phyloP scores from a whole-genome alignment of 2,113 vertebrate species.

The Halichoeres trimaculatus region DNA sequence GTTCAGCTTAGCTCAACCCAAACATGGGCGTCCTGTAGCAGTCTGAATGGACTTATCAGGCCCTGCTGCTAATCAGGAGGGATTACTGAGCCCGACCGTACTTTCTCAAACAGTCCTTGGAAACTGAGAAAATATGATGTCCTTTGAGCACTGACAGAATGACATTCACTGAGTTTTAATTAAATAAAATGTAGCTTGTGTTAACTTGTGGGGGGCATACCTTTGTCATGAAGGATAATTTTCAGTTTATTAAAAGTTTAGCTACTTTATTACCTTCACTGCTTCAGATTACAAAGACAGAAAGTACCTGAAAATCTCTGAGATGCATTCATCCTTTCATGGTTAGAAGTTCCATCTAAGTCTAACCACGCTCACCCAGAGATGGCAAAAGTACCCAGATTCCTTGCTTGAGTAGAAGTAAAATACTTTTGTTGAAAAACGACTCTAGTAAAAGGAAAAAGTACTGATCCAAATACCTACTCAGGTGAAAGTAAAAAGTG shows the following conservation, averaged over 20 bases:
- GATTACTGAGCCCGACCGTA: conserved; percentile 59
- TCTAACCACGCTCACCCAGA: too few relatives aligned
- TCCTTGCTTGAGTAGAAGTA: too few relatives aligned
- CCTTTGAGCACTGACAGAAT: conserved; percentile 13
- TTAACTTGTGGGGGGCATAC: not conserved
- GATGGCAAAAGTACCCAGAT: too few relatives aligned
- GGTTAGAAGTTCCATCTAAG: too few relatives aligned
- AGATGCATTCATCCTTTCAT: too few relatives aligned
- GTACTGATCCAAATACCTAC: too few relatives aligned
- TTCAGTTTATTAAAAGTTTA: not conserved
- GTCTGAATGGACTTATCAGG: conserved; percentile 58
- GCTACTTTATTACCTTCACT: not conserved
- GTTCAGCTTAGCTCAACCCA: conserved; percentile 64
- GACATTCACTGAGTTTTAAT: conserved; percentile 61
- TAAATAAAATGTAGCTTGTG: conserved; percentile 21
- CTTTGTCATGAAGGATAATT: conserved; percentile 6
- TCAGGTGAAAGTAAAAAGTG: too few relatives aligned
- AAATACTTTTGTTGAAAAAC: too few relatives aligned
- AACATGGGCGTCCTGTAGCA: conserved; percentile 43
- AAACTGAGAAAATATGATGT: conserved; percentile 43
- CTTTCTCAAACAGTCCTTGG: conserved; percentile 46
- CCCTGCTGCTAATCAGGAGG: conserved; percentile 60
- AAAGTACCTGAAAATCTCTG: too few relatives aligned
- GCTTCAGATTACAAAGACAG: too few relatives aligned
- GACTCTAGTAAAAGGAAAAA: too few relatives aligned